A percentile compares a stretch with the other conserved stretches of the same genome.
These are phyloP conservation scores for Tinamus guttatus DNA, from an alignment of 2,113 vertebrate genomes.

Conservation along the genomic window DNA sequence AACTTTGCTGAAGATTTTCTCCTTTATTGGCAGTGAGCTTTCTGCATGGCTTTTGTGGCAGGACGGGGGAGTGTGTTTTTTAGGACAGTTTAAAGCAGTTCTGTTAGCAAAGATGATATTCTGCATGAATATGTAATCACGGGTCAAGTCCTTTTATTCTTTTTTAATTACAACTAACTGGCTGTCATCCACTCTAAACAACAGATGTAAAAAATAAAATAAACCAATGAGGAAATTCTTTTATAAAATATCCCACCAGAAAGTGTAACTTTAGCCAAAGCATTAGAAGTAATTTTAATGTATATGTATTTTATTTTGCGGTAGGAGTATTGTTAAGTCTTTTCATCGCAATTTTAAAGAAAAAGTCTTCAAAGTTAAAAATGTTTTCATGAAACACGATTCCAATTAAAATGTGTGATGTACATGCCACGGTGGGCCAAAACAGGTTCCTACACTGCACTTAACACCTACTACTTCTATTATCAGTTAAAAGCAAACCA, in stretches of 20 bases:
- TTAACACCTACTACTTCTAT: background rate
- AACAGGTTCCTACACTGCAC: background rate
- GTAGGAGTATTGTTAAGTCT: background rate
- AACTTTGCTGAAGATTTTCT: background rate
- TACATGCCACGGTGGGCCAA: background rate
- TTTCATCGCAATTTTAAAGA: background rate
- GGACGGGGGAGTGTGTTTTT: background rate
- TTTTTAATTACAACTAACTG: constrained; percentile 14
- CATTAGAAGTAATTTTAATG: background rate
- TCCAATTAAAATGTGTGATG: background rate
- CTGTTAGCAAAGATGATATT: background rate
- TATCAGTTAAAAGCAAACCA: background rate
- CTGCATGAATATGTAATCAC: background rate
- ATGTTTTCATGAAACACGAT: background rate
- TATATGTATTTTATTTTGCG: background rate
- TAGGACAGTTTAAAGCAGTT: background rate
- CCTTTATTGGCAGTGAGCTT: background rate
- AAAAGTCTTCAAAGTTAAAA: background rate
- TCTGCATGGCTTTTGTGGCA: background rate
- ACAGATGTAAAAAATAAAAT: constrained; percentile 17
- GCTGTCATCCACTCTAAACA: background rate
- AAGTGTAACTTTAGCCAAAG: background rate
- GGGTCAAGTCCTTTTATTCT: background rate
- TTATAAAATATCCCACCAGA: background rate
- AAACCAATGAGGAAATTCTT: constrained; percentile 18